Percentiles rank a stretch among this genome's conserved stretches.
Evolutionary conservation across 2,888 invertebrate species (phyloP).

Genomic region (Pardosa pseudoannulata): DNA sequence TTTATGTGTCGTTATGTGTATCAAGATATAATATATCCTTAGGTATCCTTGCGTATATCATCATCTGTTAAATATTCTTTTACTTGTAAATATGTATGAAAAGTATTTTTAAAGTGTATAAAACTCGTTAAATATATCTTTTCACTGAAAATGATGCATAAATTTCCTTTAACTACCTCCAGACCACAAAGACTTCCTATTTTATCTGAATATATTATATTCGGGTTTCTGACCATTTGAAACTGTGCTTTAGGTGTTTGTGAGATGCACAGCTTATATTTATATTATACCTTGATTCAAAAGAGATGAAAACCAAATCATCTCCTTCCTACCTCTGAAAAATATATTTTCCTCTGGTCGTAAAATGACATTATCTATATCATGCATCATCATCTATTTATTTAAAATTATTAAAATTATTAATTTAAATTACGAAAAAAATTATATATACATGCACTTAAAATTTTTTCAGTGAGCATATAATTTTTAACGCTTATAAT

Average conservation of each 20-base stretch:
- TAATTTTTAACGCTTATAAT: no score
- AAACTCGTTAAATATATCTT: constrained; percentile 13
- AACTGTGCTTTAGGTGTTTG: not conserved
- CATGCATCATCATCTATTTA: no score
- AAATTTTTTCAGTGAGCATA: no score
- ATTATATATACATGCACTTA: no score
- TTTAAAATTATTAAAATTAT: no score
- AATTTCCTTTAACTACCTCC: not conserved
- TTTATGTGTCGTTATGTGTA: not conserved
- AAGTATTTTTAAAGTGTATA: not conserved
- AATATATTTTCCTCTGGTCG: no score
- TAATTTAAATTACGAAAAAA: no score
- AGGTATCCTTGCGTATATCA: not conserved
- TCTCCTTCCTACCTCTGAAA: no score
- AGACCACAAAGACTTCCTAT: not conserved
- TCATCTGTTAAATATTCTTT: not conserved
- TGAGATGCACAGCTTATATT: no score
- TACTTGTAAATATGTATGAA: not conserved
- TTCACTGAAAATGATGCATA: not conserved
- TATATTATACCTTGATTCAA: no score
- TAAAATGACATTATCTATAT: no score
- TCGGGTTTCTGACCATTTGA: not conserved
- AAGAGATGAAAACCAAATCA: no score
- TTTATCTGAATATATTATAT: not conserved
- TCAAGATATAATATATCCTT: not conserved